Evolutionary conservation across 2,113 vertebrate genomes (phyloP).

Genomic region (Rhadina sibilatrix): DNA sequence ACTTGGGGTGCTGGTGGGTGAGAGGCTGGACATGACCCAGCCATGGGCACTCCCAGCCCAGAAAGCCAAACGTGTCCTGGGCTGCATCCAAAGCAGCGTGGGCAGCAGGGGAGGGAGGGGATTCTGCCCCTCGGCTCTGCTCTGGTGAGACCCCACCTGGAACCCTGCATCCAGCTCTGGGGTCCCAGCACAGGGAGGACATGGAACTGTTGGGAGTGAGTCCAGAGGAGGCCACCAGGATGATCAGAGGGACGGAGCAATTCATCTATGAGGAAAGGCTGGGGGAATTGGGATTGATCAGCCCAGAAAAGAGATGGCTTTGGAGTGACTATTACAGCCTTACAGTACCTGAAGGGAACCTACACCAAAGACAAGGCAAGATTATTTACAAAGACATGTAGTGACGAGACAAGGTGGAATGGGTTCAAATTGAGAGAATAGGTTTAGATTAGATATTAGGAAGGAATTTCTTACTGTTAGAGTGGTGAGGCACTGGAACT

Average conservation of each 20-base stretch:
- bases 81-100: neutral
- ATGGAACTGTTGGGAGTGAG: accelerated
- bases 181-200: neutral
- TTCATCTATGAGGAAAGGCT: neutral
- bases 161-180: neutral
- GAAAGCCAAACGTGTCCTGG: neutral
- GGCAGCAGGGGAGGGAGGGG: neutral
- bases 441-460: neutral
- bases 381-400: neutral
- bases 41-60: neutral
- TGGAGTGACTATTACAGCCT: too few relatives aligned
- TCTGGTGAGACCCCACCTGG: neutral
- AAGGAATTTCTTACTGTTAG: neutral
- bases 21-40: neutral
- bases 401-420: neutral
- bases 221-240: neutral
- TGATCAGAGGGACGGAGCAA: neutral
- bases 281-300: neutral
- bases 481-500: neutral
- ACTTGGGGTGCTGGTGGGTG: neutral
- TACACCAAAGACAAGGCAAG: neutral
- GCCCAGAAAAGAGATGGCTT: neutral
- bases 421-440: neutral
- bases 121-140: neutral
- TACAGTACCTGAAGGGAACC: neutral